Base-by-base conservation (phyloP, 2,113 vertebrate species). In the Arenaria interpres region DNA sequence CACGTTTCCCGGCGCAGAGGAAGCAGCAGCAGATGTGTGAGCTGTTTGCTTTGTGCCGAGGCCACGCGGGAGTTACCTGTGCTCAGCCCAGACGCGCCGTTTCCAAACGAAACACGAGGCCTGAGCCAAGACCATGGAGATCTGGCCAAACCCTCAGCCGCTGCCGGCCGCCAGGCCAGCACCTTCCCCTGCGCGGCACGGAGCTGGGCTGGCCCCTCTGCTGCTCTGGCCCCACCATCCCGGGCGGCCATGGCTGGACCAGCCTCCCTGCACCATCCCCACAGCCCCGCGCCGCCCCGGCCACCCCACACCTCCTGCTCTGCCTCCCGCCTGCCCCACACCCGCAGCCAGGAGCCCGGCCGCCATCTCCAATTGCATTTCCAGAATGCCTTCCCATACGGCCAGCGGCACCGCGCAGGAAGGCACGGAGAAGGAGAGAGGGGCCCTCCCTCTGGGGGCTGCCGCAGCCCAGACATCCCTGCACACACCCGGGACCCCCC, bases 1-100 rank as follows among this genome's bases (percentile, higher is more conserved):
- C 93, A 57, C 85, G 28, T 96, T 95, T 96, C 96, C 93, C 92
- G 35, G 95, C 96, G n/a, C 94, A 85, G 96, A 96, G 96, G 96
- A 96, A 96, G 93, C 96, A 74, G 95, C 96, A 96, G 96, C 96
- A 96, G 96, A 91, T 97, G 93, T 93, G 91, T 83, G 96, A 94
- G 96, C 96, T 96, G 96, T 97, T 96, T 96, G 96, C 96, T 96
- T 95, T 96, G 89, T 94, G 96, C 93, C 14, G 93, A 51, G 92
- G 95, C 95, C 96, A 68, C 90, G 28, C 72, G 95, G 96, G 96
- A 96, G 95, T 94, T 96, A 96, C 96, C 96, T 96, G 96, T 27
- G 6, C 93, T 88, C 71, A 23, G 95, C 96, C 82, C 93, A 85
- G 93, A 39, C 21, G 2, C 11, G 19, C 79, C 0, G 64, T 6